Evolutionary conservation across 2,113 vertebrate species (phyloP).

Genomic region (Ageneiosus marmoratus): DNA sequence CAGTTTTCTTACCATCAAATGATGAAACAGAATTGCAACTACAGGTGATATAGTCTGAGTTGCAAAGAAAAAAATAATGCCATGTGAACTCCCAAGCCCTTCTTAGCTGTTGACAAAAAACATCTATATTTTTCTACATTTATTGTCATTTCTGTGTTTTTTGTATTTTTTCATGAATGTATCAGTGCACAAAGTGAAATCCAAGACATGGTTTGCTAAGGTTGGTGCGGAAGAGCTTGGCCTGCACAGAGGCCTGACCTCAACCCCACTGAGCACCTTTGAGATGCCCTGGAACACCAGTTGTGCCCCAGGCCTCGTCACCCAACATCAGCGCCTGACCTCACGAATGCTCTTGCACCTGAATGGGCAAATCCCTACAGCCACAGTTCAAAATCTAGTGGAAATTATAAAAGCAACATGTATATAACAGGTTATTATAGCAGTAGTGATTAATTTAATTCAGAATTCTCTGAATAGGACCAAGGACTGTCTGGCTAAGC

Average conservation of each 20-base stretch:
- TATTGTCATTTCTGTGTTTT: not conserved
- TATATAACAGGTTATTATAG: too few species aligned
- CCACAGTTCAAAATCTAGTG: not conserved
- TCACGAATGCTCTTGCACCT: not conserved
- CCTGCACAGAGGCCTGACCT: not conserved
- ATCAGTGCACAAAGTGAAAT: not conserved
- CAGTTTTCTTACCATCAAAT: not conserved
- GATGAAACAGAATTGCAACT: conserved; percentile 15
- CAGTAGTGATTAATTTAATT: not conserved
- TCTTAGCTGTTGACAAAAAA: not conserved
- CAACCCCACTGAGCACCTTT: not conserved
- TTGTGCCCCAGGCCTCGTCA: not conserved
- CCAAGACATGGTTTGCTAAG: not conserved
- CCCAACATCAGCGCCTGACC: not conserved
- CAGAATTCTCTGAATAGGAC: not conserved
- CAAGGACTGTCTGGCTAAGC: too few species aligned
- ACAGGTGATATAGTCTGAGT: not conserved
- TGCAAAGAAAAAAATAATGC: not conserved
- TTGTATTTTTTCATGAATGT: too few species aligned
- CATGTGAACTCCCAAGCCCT: not conserved
- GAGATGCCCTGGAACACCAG: not conserved
- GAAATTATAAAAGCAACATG: too few species aligned
- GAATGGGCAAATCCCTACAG: not conserved
- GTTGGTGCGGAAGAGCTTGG: not conserved
- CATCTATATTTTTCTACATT: not conserved